Evolutionary conservation across 2,113 vertebrate species (phyloP).

Genomic region (Oriolus oriolus): DNA sequence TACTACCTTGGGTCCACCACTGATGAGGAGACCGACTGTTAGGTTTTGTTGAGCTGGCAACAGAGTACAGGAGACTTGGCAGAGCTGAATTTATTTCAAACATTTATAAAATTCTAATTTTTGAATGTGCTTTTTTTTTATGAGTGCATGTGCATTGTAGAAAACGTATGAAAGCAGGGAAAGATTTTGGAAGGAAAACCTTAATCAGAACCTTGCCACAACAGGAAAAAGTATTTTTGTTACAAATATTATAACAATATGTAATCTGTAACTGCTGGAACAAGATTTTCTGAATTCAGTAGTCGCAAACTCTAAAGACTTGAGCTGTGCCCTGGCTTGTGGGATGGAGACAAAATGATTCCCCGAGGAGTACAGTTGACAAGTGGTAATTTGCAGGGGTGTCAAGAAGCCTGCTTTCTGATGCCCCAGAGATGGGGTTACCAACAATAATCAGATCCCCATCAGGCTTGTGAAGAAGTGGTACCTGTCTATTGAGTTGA

Average conservation of each 20-base stretch:
- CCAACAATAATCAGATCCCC: neutral
- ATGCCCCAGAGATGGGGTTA: neutral
- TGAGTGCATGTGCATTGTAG: neutral
- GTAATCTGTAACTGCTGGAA: neutral
- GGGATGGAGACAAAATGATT: neutral
- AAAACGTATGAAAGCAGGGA: neutral
- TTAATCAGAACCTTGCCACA: neutral
- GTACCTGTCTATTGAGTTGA: neutral
- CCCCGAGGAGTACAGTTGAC: neutral
- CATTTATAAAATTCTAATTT: neutral
- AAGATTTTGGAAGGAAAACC: neutral
- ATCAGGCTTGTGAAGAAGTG: neutral
- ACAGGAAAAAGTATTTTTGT: neutral
- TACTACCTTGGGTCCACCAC: neutral
- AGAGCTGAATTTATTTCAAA: neutral
- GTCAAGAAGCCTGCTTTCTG: neutral
- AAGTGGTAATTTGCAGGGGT: neutral
- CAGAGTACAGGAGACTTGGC: neutral
- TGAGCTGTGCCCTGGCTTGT: neutral
- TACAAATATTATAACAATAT: neutral
- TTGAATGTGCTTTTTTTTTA: neutral
- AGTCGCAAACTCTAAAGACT: neutral
- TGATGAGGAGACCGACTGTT: neutral
- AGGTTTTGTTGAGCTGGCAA: neutral
- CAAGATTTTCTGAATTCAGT: neutral